phyloP scores from a whole-genome alignment of 2,797 vertebrate species.

The Oreochromis mossambicus region DNA sequence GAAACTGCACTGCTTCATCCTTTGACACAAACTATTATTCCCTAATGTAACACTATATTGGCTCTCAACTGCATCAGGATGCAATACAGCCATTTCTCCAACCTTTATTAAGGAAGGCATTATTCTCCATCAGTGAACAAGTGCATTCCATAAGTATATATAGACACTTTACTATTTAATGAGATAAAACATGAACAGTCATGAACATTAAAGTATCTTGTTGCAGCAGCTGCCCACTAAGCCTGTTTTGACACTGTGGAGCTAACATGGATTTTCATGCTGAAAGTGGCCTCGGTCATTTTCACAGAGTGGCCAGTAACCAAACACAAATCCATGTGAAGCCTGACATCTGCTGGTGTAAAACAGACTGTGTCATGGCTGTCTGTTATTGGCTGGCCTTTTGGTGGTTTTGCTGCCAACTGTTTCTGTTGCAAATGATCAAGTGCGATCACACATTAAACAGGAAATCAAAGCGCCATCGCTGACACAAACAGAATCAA shows the following conservation, averaged over 20 bases:
- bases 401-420: background rate
- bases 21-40: background rate
- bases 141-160: background rate
- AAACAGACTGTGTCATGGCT: background rate
- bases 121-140: background rate
- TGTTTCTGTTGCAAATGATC: background rate
- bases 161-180: background rate
- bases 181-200: background rate
- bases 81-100: background rate
- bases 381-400: background rate
- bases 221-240: background rate
- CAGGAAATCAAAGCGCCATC: background rate
- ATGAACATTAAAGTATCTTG: background rate
- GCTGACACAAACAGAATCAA: background rate
- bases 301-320: background rate
- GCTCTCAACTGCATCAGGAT: background rate
- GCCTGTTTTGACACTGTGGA: background rate
- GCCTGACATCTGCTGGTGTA: conserved; percentile 52
- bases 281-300: background rate
- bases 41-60: background rate
- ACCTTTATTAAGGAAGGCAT: background rate
- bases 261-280: background rate
- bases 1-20: background rate
- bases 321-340: conserved; percentile 7
- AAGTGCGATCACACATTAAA: background rate